Evolutionary conservation across 2,113 vertebrate genomes (phyloP), one percentile per base, ranked within the genome.

Genomic region (Carlito syrichta): DNA sequence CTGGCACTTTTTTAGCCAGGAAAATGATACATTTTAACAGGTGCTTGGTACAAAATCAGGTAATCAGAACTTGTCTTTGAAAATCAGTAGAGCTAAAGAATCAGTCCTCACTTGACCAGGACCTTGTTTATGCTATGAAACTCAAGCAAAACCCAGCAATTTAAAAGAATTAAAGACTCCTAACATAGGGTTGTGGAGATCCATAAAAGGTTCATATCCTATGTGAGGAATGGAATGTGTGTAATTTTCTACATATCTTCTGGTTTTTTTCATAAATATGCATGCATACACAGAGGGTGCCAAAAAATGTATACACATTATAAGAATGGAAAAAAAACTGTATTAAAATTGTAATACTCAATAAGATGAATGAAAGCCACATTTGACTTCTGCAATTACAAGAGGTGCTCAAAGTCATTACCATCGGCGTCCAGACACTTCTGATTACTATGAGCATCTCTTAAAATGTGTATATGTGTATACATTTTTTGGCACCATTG

Each of bases 21-120:
- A 96, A 93, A 97, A 71, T 71, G 35, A 93, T 91, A 81, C n/a
- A 45, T 90, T 91, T 93, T 89, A 91, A 69, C 84, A 95, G 84
- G 83, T 93, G 58, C 22, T 52, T 68, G 54, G 23, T 87, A 48
- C 17, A 96, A 87, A 96, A 87, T 81, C 58, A 95, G 48, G n/a
- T 63, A 63, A 52, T 96, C 38, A 35, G 14, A 79, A 81, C 60
- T 94, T 92, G 45, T 94, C 79, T 92, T 92, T 92, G 76, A 83
- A 87, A 94, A 77, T 79, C n/a, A n/a, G n/a, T 92, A 85, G 85
- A 85, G 5, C 52, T 76, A 17, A 92, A n/a, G 84, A 68, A 58
- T 27, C 19, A 27, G 52, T 62, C 89, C 38, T 96, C 11, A 38
- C 35, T 68, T 90, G 40, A 19, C 40, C 73, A 60, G 17, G 76